Evolutionary conservation across 2,888 invertebrate species (phyloP).

Genomic region (Stictocephala bisonia): DNA sequence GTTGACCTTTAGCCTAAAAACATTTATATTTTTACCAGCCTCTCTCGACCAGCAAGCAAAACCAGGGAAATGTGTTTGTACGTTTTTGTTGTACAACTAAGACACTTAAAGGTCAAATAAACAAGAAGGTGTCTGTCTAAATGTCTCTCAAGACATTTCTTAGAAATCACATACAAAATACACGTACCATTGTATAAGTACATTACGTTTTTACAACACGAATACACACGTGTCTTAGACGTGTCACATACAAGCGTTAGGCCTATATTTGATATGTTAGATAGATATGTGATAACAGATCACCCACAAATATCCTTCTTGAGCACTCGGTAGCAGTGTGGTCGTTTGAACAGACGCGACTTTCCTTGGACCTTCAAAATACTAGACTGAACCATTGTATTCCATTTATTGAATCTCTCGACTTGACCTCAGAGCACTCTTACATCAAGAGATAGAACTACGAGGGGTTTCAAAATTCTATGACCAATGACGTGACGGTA

Average conservation of each 20-base stretch:
- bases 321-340: too few relatives aligned
- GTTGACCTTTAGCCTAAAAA: too few relatives aligned
- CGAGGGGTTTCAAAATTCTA: too few relatives aligned
- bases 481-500: too few relatives aligned
- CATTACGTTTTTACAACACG: conserved; percentile 34
- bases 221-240: conserved; percentile 16
- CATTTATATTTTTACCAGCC: too few relatives aligned
- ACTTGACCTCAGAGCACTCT: too few relatives aligned
- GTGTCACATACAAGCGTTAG: conserved; percentile 29
- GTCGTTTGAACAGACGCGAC: too few relatives aligned
- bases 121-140: background rate
- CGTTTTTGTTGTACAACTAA: background rate
- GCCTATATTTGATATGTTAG: conserved; percentile 40
- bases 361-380: too few relatives aligned
- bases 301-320: conserved; percentile 14
- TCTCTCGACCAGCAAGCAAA: background rate
- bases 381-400: too few relatives aligned
- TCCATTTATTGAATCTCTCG: too few relatives aligned
- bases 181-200: conserved; percentile 30
- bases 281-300: background rate
- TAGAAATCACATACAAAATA: conserved; percentile 21
- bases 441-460: too few relatives aligned
- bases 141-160: background rate
- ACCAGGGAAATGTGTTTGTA: background rate
- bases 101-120: background rate